phyloP scores from a whole-genome alignment of 2,113 vertebrate genomes.

The Tringa solitaria region DNA sequence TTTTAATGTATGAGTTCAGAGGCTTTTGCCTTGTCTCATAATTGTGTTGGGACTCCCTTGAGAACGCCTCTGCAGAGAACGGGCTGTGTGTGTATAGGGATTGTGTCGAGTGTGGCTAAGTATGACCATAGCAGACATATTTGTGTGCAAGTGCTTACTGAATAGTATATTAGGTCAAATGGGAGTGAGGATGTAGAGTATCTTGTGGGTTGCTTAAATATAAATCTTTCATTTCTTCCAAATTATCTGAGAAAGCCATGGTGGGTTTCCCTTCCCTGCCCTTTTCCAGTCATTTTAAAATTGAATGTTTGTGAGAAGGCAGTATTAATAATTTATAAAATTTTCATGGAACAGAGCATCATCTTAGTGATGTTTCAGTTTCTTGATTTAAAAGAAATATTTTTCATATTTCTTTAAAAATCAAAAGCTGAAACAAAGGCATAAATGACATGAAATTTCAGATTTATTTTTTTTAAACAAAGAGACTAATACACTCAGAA shows the following conservation, averaged over 20 bases:
- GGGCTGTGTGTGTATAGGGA: neutral
- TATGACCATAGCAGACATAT: neutral
- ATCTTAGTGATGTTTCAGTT: neutral
- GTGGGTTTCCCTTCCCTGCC: neutral
- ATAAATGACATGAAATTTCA: neutral
- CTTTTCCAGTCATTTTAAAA: neutral
- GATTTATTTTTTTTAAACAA: neutral
- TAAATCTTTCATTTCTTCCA: constrained; percentile 8
- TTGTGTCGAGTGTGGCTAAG: neutral
- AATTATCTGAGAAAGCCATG: neutral
- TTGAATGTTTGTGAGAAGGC: neutral
- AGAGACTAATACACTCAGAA: neutral
- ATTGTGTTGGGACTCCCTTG: neutral
- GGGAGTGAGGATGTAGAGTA: neutral
- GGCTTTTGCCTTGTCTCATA: neutral
- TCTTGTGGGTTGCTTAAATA: neutral
- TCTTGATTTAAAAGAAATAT: neutral
- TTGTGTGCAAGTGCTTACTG: neutral
- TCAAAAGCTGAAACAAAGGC: neutral
- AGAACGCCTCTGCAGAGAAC: neutral
- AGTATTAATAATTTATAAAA: neutral
- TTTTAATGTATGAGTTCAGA: neutral
- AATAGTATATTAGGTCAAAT: neutral
- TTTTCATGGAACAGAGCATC: neutral
- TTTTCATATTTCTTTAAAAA: neutral